These are phyloP conservation scores for Amiota communis DNA, from an alignment of 2,888 invertebrate genomes.

Conservation along the genomic window DNA sequence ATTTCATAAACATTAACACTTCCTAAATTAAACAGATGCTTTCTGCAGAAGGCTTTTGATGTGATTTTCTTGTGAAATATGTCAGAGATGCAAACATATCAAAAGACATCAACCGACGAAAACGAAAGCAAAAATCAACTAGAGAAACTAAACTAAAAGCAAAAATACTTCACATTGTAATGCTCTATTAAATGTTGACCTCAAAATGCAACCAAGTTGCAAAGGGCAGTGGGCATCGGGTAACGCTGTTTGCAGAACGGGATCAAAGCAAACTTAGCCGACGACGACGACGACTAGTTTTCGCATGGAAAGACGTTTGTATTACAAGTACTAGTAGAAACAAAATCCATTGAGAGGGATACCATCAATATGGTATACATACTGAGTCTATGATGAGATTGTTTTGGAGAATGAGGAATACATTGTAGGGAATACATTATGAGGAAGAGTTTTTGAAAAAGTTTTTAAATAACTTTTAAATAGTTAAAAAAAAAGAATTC, in stretches of 20 bases:
- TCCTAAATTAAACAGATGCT: not conserved
- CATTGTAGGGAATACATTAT: too few relatives aligned
- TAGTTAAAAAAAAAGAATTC: too few relatives aligned
- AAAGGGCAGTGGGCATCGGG: too few relatives aligned
- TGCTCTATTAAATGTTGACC: constrained; percentile 37
- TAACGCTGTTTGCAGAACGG: not conserved
- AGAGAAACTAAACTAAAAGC: not conserved
- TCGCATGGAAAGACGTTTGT: not conserved
- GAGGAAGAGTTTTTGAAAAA: too few relatives aligned
- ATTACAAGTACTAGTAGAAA: too few relatives aligned
- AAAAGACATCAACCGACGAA: constrained; percentile 4
- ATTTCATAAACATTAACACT: constrained; percentile 12
- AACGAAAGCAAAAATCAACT: constrained; percentile 35
- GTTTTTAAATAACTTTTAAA: too few relatives aligned
- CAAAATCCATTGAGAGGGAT: too few relatives aligned
- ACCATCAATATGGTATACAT: too few relatives aligned
- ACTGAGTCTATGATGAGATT: too few relatives aligned
- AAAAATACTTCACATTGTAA: constrained; percentile 13
- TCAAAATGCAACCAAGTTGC: constrained; percentile 27
- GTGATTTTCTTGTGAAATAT: constrained; percentile 15
- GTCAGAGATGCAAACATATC: constrained; percentile 11
- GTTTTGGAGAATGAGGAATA: too few relatives aligned
- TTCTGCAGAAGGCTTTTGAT: not conserved
- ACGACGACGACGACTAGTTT: not conserved
- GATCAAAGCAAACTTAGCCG: constrained; percentile 29